phyloP scores from a whole-genome alignment of 2,888 invertebrate species.

The Herminia tarsipennalis region DNA sequence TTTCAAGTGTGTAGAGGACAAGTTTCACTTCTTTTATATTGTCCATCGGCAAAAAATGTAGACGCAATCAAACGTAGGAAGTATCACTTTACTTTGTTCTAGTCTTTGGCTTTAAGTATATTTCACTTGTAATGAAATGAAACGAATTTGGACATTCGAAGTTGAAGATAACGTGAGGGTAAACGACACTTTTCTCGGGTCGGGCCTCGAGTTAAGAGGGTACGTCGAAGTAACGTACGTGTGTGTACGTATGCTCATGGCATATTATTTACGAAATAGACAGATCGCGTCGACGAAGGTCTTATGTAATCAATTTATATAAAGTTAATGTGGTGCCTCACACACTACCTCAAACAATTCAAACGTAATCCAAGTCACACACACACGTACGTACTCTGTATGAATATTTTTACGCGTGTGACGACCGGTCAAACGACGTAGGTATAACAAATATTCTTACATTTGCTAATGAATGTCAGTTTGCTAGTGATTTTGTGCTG shows the following conservation, averaged over 20 bases:
- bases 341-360: too few species aligned
- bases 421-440: background rate
- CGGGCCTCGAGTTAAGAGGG: conserved; percentile 51
- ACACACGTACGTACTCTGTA: too few species aligned
- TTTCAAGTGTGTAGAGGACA: background rate
- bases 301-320: conserved; percentile 36
- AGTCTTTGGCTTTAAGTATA: conserved; percentile 48
- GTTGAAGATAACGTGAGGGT: conserved; percentile 56
- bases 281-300: conserved; percentile 37
- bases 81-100: conserved; percentile 42
- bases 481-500: background rate
- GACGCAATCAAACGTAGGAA: conserved; percentile 41
- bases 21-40: conserved; percentile 3
- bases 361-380: too few species aligned
- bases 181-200: conserved; percentile 53
- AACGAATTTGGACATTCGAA: conserved; percentile 57
- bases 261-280: conserved; percentile 44
- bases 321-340: conserved; percentile 13
- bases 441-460: background rate
- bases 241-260: conserved; percentile 35
- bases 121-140: conserved; percentile 57
- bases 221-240: conserved; percentile 37
- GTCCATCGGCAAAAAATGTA: conserved; percentile 38
- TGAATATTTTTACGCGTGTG: background rate
- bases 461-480: background rate